Conservation (phyloP, 2,888 invertebrate species). For the Protophormia terraenovae region DNA sequence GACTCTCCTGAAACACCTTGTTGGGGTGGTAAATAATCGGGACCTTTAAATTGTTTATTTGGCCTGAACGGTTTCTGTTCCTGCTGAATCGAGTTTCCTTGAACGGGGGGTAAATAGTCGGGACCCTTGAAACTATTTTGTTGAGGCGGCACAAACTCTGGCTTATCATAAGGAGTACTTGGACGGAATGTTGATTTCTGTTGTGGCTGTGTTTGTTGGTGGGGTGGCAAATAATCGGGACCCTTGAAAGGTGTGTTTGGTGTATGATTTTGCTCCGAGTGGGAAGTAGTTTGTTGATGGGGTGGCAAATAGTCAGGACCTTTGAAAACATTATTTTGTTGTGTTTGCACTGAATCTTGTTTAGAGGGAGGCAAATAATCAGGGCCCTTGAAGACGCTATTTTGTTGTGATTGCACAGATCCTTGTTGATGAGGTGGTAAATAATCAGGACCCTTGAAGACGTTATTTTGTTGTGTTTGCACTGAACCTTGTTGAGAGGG, state of each 20-base stretch:
- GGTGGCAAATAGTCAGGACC: constrained; percentile 47
- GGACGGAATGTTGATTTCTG: not conserved
- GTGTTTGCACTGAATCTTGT: not conserved
- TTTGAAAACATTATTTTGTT: no score
- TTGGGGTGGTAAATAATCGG: constrained; percentile 51
- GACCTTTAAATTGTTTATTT: not conserved
- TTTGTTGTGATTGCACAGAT: not conserved
- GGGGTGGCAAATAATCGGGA: constrained; percentile 22
- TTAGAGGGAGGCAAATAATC: constrained; percentile 44
- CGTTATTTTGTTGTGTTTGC: not conserved
- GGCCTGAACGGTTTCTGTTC: constrained; percentile 25
- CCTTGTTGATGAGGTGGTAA: constrained; percentile 39
- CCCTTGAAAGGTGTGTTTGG: not conserved
- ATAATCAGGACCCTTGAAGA: constrained; percentile 39
- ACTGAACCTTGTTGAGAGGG: constrained; percentile 11
- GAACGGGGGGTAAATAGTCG: constrained; percentile 54
- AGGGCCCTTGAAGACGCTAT: constrained; percentile 26
- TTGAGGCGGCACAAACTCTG: not conserved
- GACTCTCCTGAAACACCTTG: no score
- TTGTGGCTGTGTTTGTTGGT: constrained; percentile 12
- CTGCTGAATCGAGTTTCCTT: not conserved
- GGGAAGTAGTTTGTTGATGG: no score
- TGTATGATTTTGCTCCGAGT: not conserved
- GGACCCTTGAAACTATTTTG: constrained; percentile 11
- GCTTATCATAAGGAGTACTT: not conserved